Base-by-base conservation (phyloP, 2,888 invertebrate genomes). In the Malacosoma neustria region DNA sequence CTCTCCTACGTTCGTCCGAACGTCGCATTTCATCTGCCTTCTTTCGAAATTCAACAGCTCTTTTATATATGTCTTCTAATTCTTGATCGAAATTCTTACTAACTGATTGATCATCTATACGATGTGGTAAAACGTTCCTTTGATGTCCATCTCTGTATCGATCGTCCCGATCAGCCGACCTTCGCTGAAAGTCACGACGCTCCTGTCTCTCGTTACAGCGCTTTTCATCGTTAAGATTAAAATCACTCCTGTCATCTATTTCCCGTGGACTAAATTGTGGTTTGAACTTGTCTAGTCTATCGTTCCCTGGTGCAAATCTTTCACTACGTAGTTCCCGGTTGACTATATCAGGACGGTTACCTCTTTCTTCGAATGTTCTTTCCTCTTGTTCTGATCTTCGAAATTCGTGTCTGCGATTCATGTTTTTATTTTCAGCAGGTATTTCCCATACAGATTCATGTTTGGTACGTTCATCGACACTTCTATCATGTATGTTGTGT, bases 21-120 rank as follows among this genome's bases (percentile, higher is more conserved):
- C 49, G 65, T 12, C 63, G 67, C 29, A 71, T 45, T 38, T 76
- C 67, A 39, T 80, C 70, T 1, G 74, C 58, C 41, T 72, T 73
- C 41, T 73, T 73, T 5, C 67, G 66, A 36, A 79, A 70, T 35
- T 72, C 72, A n/a, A 67, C 54, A 2, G 79, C 66, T 36, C 73
- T 57, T 35, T 72, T 66, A 47, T 75, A 77, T 4, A 80, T 68
- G 29, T 75, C 73, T 40, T 79, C 72, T 32, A 80, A 68, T 46
- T 79, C 77, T 44, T 68, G 71, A 33, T 81, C 67, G 15, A 72
- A 56, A 11, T 48, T 41, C 13, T 49, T 54, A 22, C 42, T 45
- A 5, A 22, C 9, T 5, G 6, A 7, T 22, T 22, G 22, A 5
- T 22, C 22, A 9, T 22, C 22, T 9, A 22, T 4, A 33, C 42